Base-by-base conservation (phyloP, 1,140 invertebrate genomes). In the Pinna nobilis region DNA sequence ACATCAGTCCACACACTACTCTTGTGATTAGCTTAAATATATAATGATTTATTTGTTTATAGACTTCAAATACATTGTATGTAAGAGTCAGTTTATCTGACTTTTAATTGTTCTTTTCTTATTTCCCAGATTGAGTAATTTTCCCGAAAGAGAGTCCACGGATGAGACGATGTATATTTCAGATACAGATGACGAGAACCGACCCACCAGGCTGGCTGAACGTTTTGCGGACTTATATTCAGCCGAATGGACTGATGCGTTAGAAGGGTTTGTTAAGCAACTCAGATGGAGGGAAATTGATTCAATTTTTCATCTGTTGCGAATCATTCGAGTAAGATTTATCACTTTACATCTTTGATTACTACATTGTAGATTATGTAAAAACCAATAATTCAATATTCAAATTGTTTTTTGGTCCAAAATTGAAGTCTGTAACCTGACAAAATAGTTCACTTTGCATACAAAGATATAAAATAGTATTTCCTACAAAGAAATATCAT, bases 201-300 rank as follows among this genome's bases (percentile, higher is more conserved):
- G 59, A 1, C 59, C 59, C 6, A 41, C 59, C 13, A 33, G 59
- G 18, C 59, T 63, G 5, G 59, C 59, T 6, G 59, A 63, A 20
- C 59, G 39, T 15, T 63, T 63, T 44, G 35, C 59, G 5, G 37
- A 20, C 32, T 25, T 63, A 7, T 63, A 41, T 28, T 25, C 39
- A 28, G 59, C 39, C 15, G 59, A 63, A 44, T 63, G 59, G 59
- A 41, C 28, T 25, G 35, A 44, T 15, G 59, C 59, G 32, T 63
- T 63, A 30, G 59, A 63, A 1, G 59, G 35, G 28, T 25, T 39
- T 15, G 44, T 37, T 6, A 63, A 28, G 39, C 11, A 23, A 11
- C 39, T 63, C 18, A 33, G 39, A 23, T 63, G 59, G 59, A 35
- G 37, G 25, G 59, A 63, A 41, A 63, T 63, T 33, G 59, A 63